Percentiles rank a stretch among this genome's conserved stretches.
phyloP scores from a whole-genome alignment of 2,888 invertebrate genomes.

The Trachelus stipa region DNA sequence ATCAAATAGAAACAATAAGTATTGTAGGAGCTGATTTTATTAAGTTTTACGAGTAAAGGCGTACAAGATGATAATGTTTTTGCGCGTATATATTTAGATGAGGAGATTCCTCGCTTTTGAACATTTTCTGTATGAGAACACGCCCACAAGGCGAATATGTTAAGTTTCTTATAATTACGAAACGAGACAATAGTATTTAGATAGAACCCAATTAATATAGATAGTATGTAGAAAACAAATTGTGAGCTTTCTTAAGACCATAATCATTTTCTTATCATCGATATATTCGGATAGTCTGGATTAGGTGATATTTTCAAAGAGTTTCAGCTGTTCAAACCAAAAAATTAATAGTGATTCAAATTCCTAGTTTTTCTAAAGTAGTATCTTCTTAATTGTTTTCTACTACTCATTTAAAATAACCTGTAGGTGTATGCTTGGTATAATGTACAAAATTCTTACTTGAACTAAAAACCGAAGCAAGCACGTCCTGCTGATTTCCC shows the following conservation, averaged over 20 bases:
- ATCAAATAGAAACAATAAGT: neutral
- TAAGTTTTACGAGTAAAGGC: neutral
- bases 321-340: neutral
- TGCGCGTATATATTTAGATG: neutral
- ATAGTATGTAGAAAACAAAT: neutral
- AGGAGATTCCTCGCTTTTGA: neutral
- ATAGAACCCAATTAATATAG: neutral
- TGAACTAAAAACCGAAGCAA: constrained; percentile 71
- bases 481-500: constrained; percentile 67
- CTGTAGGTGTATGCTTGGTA: neutral
- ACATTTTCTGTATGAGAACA: neutral
- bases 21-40: neutral
- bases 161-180: neutral
- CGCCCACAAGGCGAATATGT: neutral
- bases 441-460: constrained; percentile 56
- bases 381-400: neutral
- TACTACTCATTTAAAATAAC: neutral
- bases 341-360: neutral
- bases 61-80: neutral
- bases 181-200: neutral
- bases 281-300: neutral
- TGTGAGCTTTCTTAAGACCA: neutral
- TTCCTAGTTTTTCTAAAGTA: neutral
- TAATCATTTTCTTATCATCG: neutral
- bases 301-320: neutral